Percentiles rank a stretch among this genome's conserved stretches.
phyloP scores from a whole-genome alignment of 2,888 invertebrate genomes.

The Diadegma fenestrale region DNA sequence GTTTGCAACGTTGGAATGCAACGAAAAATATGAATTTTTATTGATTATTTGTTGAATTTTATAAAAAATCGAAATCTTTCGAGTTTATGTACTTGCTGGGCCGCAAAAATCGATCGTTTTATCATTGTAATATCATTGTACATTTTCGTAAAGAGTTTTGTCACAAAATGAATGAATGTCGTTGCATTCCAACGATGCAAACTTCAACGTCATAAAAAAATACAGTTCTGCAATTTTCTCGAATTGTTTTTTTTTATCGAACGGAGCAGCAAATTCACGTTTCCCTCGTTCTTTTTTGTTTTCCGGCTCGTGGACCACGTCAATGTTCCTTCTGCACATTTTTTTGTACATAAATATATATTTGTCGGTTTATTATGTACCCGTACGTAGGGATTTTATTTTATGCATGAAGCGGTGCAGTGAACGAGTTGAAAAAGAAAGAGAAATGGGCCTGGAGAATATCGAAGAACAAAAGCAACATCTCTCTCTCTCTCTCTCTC shows the following conservation, averaged over 20 bases:
- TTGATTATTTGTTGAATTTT: too few species aligned
- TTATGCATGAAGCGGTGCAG: slow-evolving; percentile 27
- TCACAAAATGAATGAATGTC: too few species aligned
- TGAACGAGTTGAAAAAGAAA: slow-evolving; percentile 63
- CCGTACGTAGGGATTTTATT: slow-evolving; percentile 54
- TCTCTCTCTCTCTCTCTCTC: slow-evolving; percentile 40
- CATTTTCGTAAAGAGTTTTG: too few species aligned
- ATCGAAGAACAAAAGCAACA: slow-evolving; percentile 77
- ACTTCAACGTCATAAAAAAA: too few species aligned
- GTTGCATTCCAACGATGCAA: too few species aligned
- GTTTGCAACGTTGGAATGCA: too few species aligned
- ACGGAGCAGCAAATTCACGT: neutral
- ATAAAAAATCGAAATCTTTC: too few species aligned
- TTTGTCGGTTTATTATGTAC: neutral
- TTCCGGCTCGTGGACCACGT: neutral
- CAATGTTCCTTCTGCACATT: neutral
- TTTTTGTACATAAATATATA: neutral
- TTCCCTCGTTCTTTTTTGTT: neutral
- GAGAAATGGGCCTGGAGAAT: slow-evolving; percentile 58
- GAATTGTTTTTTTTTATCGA: neutral
- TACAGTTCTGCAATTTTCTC: neutral
- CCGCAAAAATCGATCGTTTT: too few species aligned
- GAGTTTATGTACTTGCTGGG: too few species aligned
- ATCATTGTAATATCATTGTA: too few species aligned
- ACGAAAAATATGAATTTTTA: too few species aligned